phyloP scores from a whole-genome alignment of 2,113 vertebrate species.

The Tychaedon coryphoeus region DNA sequence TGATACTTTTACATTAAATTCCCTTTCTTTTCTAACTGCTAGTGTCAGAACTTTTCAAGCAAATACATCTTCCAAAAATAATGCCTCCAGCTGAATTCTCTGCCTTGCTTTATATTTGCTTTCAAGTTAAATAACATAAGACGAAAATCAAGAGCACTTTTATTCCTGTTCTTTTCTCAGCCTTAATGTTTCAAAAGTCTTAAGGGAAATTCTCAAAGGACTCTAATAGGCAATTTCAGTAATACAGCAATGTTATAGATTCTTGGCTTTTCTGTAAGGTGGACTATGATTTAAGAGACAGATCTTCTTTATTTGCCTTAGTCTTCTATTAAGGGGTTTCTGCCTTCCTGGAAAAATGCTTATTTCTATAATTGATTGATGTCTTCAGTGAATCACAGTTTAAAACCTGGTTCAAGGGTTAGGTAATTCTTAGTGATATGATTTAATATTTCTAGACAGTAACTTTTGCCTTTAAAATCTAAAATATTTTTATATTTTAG shows the following conservation, averaged over 20 bases:
- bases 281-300: conserved; percentile 37
- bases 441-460: conserved; percentile 27
- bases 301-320: background rate
- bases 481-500: background rate
- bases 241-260: background rate
- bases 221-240: conserved; percentile 39
- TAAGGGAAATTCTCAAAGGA: conserved; percentile 6
- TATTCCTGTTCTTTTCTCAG: background rate
- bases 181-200: background rate
- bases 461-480: background rate
- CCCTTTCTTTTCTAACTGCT: background rate
- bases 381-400: background rate
- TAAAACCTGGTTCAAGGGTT: conserved; percentile 33
- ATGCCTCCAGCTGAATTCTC: background rate
- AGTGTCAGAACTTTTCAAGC: background rate
- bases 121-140: conserved; percentile 19
- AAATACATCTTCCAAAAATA: background rate
- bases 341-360: conserved; percentile 41
- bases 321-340: conserved; percentile 14
- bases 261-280: conserved; percentile 26
- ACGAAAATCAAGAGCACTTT: background rate
- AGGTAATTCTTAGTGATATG: conserved; percentile 25
- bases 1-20: background rate
- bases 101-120: background rate
- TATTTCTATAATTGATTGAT: conserved; percentile 48